Evolutionary conservation across 2,888 invertebrate genomes (phyloP), one percentile per base, ranked within the genome.

Genomic region (Spisula solida): DNA sequence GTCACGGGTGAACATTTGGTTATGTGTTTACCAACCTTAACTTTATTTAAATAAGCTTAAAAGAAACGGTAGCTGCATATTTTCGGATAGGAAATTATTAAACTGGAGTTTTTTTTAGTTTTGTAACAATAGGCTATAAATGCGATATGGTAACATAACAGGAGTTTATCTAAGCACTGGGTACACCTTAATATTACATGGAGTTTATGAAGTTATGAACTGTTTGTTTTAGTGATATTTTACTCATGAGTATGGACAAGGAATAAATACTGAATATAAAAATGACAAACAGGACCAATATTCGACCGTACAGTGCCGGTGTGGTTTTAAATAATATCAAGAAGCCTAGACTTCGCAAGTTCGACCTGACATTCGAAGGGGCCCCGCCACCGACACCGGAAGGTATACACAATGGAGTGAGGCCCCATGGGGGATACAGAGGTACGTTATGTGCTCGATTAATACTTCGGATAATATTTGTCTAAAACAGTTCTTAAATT

Each of bases 371-470:
- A 0, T 87, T 92, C 78, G 92, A 92, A 51, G 92, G 90, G 48
- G 86, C 89, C 31, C 91, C 92, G 14, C 89, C 88, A 18, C 85
- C 90, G 4, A 88, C 86, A 18, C 89, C 90, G 12, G 93, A 88
- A 55, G 90, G 87, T 25, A 18, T 93, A 16, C 88, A 91, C 41
- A 94, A 94, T 88, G 94, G 94, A 20, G 51, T 88, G 10, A 83
- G 92, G 25, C 94, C 94, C 8, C 94, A 94, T 75, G 94, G 94
- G 14, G 94, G 94, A 0, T 90, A 92, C 78, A 88, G 91, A 87
- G 94, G 94, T 94, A 55, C 82, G 93, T 47, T 60, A 8, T 75
- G 8, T 75, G 18, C 31, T 34, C 31, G 18, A 34, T 75, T 14
- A 18, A 14, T 29, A 25, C 25, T 41, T 41, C 41, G 41, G 41